Evolutionary conservation across 2,888 invertebrate species (phyloP).

Genomic region (Agrochola lota): DNA sequence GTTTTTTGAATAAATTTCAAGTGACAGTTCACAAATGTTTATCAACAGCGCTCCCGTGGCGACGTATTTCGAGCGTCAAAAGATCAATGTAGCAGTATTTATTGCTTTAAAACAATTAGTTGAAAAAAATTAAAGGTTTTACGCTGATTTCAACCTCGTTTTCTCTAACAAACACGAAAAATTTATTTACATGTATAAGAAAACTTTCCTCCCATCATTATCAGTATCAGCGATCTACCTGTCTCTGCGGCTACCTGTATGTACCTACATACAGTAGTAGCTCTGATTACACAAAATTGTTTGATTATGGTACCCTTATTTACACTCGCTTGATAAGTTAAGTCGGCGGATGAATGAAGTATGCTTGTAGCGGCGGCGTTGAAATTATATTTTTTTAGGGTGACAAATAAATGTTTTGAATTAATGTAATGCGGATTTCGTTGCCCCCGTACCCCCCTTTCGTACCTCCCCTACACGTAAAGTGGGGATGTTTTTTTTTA

Average conservation of each 20-base stretch:
- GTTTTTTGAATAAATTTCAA: neutral
- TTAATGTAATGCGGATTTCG: neutral
- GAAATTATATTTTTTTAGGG: neutral
- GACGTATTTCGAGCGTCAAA: neutral
- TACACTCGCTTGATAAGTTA: conserved; percentile 66
- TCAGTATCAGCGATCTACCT: conserved; percentile 44
- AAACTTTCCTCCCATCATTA: conserved; percentile 50
- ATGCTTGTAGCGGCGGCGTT: conserved; percentile 67
- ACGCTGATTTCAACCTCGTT: neutral
- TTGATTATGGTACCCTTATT: conserved; percentile 66
- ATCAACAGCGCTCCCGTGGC: neutral
- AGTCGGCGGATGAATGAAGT: conserved; percentile 56
- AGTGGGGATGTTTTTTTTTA: too few relatives aligned
- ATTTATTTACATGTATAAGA: conserved; percentile 21
- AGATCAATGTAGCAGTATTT: neutral
- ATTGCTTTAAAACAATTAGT: neutral
- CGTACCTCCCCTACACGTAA: too few relatives aligned
- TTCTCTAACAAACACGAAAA: neutral
- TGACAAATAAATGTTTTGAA: neutral
- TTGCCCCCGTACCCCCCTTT: too few relatives aligned
- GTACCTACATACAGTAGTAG: conserved; percentile 41
- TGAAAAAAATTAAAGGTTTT: neutral
- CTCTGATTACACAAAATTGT: conserved; percentile 70
- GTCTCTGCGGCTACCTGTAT: neutral
- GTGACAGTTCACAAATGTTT: neutral